phyloP scores from a whole-genome alignment of 1,140 invertebrate species.

The Callitettix versicolor region DNA sequence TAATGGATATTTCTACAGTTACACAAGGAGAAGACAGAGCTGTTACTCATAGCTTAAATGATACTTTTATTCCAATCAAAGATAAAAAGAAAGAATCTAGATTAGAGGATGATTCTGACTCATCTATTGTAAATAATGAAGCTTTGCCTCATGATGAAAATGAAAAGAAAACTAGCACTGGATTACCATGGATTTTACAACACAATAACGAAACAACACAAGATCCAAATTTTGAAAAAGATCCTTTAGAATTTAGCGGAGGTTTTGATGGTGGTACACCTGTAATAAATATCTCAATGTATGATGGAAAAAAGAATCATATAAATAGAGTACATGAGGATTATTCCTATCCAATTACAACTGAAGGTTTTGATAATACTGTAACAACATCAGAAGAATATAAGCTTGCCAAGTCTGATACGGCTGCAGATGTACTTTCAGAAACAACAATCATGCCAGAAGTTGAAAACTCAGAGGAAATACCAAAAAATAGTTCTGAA shows the following conservation, averaged over 20 bases:
- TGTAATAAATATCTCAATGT: constrained; percentile 11
- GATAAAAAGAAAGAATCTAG: background rate
- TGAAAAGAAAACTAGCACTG: background rate
- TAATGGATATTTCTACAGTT: too few relatives aligned
- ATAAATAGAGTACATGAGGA: background rate
- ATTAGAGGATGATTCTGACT: background rate
- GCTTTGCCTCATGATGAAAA: too few relatives aligned
- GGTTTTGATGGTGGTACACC: constrained; percentile 3
- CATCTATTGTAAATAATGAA: too few relatives aligned
- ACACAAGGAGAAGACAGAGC: too few relatives aligned
- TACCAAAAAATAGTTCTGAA: background rate
- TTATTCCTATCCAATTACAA: too few relatives aligned
- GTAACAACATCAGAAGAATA: background rate
- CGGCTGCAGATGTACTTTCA: too few relatives aligned
- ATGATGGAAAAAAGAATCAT: constrained; percentile 4
- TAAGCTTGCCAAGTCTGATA: background rate
- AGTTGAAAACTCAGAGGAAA: background rate
- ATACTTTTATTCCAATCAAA: background rate
- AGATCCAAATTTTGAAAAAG: background rate
- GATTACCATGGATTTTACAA: too few relatives aligned
- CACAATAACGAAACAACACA: background rate
- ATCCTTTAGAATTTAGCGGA: constrained; percentile 9
- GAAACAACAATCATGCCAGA: too few relatives aligned
- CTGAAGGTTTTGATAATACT: background rate
- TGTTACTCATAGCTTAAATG: too few relatives aligned